phyloP scores from a whole-genome alignment of 2,888 invertebrate species.

The Belgica antarctica region DNA sequence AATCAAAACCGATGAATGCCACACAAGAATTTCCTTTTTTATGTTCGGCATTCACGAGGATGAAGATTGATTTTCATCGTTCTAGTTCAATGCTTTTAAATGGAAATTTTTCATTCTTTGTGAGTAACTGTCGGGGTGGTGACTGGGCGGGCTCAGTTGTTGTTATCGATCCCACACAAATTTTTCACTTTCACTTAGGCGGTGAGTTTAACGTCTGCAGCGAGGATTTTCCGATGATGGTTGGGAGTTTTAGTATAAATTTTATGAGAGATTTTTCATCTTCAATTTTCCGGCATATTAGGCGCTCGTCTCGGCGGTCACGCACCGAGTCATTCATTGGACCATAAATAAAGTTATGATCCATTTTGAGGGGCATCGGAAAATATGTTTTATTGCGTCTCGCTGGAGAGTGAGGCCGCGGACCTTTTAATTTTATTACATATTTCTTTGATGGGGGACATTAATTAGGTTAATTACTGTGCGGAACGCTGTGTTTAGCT shows the following conservation, averaged over 20 bases:
- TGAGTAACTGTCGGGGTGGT: background rate
- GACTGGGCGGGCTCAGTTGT: slow-evolving; percentile 3
- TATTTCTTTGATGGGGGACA: slow-evolving; percentile 2
- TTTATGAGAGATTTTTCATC: background rate
- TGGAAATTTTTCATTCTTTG: background rate
- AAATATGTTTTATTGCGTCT: slow-evolving; percentile 1
- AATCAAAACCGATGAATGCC: slow-evolving; percentile 1
- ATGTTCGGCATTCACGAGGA: background rate
- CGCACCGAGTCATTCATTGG: background rate
- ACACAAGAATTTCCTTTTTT: background rate
- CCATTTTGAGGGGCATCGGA: background rate
- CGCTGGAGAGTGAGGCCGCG: background rate
- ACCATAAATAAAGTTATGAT: background rate
- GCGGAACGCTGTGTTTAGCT: background rate
- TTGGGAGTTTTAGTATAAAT: background rate
- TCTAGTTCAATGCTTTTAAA: slow-evolving; percentile 3
- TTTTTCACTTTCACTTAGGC: background rate
- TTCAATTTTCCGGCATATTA: slow-evolving; percentile 15
- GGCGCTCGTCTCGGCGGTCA: slow-evolving; percentile 5
- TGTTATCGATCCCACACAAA: slow-evolving; percentile 1
- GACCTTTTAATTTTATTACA: background rate
- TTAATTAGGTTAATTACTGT: slow-evolving; percentile 1
- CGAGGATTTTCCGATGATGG: background rate
- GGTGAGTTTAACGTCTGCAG: background rate
- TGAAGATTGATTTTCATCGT: slow-evolving; percentile 5